A percentile compares a stretch with the other conserved stretches of the same genome.
Conservation (phyloP, 2,113 vertebrate genomes). For the Mola mola region DNA sequence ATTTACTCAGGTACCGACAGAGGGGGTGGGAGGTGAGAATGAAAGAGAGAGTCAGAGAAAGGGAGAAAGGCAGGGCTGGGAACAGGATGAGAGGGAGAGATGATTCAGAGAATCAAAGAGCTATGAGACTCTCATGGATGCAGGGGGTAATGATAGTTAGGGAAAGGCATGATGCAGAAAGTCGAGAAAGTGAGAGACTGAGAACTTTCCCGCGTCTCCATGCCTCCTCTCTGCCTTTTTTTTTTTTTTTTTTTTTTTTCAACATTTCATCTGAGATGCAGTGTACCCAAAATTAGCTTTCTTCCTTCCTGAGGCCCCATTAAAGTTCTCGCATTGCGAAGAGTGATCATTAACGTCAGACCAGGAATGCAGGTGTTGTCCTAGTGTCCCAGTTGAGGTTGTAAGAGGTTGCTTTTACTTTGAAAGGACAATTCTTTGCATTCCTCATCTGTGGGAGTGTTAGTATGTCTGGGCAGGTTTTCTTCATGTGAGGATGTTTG, state of each 20-base stretch:
- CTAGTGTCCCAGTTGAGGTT: constrained; percentile 44
- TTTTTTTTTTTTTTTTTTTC: no score
- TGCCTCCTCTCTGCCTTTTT: constrained; percentile 54
- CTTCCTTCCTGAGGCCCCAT: constrained; percentile 48
- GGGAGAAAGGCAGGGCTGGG: constrained; percentile 26
- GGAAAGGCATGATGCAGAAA: constrained; percentile 56
- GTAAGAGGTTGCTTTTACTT: neutral
- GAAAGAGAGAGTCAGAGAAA: constrained; percentile 10
- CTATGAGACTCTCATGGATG: constrained; percentile 51
- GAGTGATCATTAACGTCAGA: constrained; percentile 55
- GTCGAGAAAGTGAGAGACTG: constrained; percentile 56
- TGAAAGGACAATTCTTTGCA: constrained; percentile 4
- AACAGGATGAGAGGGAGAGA: constrained; percentile 61
- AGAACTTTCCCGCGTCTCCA: constrained; percentile 66
- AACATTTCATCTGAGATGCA: constrained; percentile 67
- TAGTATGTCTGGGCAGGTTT: neutral
- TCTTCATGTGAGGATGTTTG: neutral
- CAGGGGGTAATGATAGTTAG: constrained; percentile 64
- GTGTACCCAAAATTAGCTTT: constrained; percentile 70
- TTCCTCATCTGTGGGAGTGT: constrained; percentile 3
- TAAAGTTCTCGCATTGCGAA: constrained; percentile 51
- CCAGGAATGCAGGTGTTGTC: constrained; percentile 59
- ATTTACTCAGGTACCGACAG: constrained; percentile 70
- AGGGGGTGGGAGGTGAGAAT: constrained; percentile 30
- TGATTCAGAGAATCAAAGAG: constrained; percentile 67